A percentile compares a stretch with the other conserved stretches of the same genome.
Conservation (phyloP, 2,113 vertebrate species). For the Bettongia penicillata region DNA sequence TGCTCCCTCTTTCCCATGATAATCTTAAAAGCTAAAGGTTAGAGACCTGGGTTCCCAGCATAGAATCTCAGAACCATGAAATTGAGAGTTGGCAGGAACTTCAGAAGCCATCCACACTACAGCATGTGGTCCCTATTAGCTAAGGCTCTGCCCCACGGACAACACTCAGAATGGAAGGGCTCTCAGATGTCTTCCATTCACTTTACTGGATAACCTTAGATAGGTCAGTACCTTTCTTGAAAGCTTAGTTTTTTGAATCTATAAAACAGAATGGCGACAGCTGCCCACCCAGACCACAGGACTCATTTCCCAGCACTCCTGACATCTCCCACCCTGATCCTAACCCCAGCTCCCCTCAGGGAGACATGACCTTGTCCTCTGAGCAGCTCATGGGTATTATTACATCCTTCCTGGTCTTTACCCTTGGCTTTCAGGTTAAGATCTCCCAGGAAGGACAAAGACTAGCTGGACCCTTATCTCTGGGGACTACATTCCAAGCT, state of each 20-base stretch:
- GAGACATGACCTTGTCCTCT: background rate
- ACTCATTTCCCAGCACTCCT: background rate
- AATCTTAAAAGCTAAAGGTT: background rate
- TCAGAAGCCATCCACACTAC: background rate
- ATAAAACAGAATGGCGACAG: background rate
- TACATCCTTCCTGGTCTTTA: background rate
- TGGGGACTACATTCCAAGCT: too few species aligned
- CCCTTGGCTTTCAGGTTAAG: background rate
- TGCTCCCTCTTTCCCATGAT: background rate
- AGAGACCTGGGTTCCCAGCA: background rate
- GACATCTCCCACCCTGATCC: too few species aligned
- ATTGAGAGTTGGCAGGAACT: too few species aligned
- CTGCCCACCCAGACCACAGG: too few species aligned
- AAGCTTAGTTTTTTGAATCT: background rate
- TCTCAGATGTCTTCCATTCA: background rate
- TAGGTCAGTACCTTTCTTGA: background rate
- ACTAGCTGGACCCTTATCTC: too few species aligned
- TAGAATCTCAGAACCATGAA: background rate
- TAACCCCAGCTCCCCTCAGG: too few species aligned
- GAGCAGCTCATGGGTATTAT: background rate
- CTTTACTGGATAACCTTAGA: background rate
- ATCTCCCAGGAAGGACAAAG: background rate
- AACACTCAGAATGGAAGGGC: background rate
- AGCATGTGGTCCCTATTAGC: background rate
- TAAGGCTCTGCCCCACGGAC: background rate